A percentile compares a stretch with the other conserved stretches of the same genome.
phyloP scores from a whole-genome alignment of 2,797 vertebrate species.

The Crenichthys baileyi region DNA sequence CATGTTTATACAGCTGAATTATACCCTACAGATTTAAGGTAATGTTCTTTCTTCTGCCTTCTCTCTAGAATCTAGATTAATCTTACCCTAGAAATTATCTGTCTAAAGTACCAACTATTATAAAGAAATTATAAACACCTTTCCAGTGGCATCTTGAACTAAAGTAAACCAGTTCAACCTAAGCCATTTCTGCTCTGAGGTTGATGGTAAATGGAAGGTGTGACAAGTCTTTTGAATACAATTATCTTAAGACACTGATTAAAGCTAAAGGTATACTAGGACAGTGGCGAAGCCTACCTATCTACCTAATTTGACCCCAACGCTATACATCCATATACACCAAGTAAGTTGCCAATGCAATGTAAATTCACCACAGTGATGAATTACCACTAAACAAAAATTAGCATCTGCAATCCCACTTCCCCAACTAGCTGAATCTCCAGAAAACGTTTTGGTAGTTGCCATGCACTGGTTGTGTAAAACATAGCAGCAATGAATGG shows the following conservation, averaged over 20 bases:
- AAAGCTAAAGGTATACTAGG: neutral
- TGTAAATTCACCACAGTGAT: neutral
- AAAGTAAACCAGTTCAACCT: no score
- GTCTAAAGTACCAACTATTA: neutral
- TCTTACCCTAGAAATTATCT: neutral
- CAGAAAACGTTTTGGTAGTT: no score
- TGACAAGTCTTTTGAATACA: no score
- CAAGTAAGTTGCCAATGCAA: neutral
- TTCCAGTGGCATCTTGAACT: neutral
- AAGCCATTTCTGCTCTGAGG: neutral
- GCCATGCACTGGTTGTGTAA: no score
- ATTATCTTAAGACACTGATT: no score
- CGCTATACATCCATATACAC: neutral
- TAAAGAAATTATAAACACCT: neutral
- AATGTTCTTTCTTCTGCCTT: neutral
- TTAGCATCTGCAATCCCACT: neutral
- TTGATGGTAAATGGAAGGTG: neutral
- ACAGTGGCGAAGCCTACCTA: neutral
- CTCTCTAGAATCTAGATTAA: neutral
- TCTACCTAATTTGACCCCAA: neutral
- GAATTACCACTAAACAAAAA: neutral
- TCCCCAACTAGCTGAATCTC: no score
- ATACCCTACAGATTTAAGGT: constrained; percentile 86
- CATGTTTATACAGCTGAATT: constrained; percentile 84
- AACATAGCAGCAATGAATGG: no score